Evolutionary conservation across 2,888 invertebrate species (phyloP), one percentile per base, ranked within the genome.

Genomic region (Parnassius smintheus): DNA sequence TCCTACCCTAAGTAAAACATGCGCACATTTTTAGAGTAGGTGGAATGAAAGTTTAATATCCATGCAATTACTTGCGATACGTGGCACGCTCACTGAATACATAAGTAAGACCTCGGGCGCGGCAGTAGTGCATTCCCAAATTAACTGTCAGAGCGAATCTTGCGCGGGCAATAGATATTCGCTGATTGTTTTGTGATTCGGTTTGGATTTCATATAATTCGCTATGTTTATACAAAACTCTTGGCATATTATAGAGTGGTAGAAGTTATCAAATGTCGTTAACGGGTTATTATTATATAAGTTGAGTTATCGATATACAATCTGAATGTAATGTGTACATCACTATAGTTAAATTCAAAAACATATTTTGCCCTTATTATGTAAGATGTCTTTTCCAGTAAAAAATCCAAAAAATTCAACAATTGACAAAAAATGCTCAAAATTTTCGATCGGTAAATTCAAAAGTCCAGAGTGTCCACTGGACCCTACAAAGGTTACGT

Each of bases 131-230:
- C 90, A 89, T 84, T 86, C 80, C 86, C 85, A 83, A 86, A 90
- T 90, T 86, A 90, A 87, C 89, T 89, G 90, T 90, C 91, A 86
- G 76, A 77, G 85, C 85, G 86, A 82, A 88, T 89, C 83, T 82
- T 82, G 82, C 78, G 82, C 80, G 80, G 79, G 72, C 74, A 70
- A 69, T 75, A 77, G 81, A 83, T 81, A 81, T 76, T 77, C 78
- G 76, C 78, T 82, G 86, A 91, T 90, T 89, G 89, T 80, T 82
- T 84, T 80, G 81, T 82, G 79, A 90, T 87, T 86, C 84, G 88
- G 89, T 91, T 89, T 88, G 83, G 82, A 83, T 85, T 85, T 81
- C 80, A 67, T 68, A 79, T 82, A 82, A 83, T 84, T 77, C 55
- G 41, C n/a, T 48, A 13, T 52, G 51, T 51, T 61, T 60, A 56